Conservation (phyloP, 1,140 invertebrate species). For the Charaxes varanes region DNA sequence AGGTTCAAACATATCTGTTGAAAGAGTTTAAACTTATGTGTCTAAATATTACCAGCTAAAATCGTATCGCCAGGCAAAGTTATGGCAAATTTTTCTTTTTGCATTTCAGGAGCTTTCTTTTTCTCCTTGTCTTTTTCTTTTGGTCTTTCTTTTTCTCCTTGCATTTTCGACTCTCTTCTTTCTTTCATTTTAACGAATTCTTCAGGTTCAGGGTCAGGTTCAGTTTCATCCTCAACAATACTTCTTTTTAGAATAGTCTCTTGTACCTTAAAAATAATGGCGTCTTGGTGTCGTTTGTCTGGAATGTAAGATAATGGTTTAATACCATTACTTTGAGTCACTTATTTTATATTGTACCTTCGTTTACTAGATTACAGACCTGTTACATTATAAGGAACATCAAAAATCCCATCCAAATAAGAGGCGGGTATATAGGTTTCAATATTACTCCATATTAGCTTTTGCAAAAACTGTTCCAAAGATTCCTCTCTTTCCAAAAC, state of each 20-base stretch:
- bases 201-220: slow-evolving; percentile 1
- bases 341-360: neutral
- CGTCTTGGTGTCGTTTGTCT: slow-evolving; percentile 19
- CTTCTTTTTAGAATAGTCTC: slow-evolving; percentile 8
- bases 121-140: slow-evolving; percentile 18
- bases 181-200: slow-evolving; percentile 13
- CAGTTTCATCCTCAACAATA: neutral
- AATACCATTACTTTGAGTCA: neutral
- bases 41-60: slow-evolving; percentile 15
- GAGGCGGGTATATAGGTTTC: slow-evolving; percentile 36
- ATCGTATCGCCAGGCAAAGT: slow-evolving; percentile 12
- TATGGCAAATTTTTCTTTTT: slow-evolving; percentile 19
- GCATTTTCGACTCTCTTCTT: slow-evolving; percentile 5
- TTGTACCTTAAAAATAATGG: slow-evolving; percentile 9
- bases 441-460: slow-evolving; percentile 42
- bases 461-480: slow-evolving; percentile 23
- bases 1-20: no score
- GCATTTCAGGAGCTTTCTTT: slow-evolving; percentile 9
- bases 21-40: slow-evolving; percentile 1
- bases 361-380: slow-evolving; percentile 26
- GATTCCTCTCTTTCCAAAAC: slow-evolving; percentile 29
- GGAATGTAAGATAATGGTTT: slow-evolving; percentile 4
- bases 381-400: slow-evolving; percentile 38
- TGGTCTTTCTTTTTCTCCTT: slow-evolving; percentile 9
- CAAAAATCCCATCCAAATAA: slow-evolving; percentile 43